Base-by-base conservation (phyloP, 2,113 vertebrate species). In the Anseranas semipalmata region DNA sequence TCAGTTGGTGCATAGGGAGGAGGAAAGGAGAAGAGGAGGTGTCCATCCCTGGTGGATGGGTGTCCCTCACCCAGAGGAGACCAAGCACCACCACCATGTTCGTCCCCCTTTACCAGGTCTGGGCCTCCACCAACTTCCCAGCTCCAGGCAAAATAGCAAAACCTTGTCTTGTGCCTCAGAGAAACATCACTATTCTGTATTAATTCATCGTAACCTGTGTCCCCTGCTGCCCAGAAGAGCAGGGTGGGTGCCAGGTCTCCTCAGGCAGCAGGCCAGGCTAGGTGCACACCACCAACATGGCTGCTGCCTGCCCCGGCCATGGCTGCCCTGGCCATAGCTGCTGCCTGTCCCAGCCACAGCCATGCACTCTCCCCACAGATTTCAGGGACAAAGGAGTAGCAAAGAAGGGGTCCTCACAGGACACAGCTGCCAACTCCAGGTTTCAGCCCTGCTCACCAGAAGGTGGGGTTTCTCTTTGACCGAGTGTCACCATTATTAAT, bases 341-440 rank as follows among this genome's bases (percentile, higher is more conserved):
- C 13, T 0, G 9, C 17, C 32, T 37, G 33, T 15, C 24, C 43
- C 25, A n/a, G 32, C 39, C 0, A 0, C 22, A 52, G 27, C 21
- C 76, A 46, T 25, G 32, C 0, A 0, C 4, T 39, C 15, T 81
- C 50, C 50, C 13, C 22, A 10, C 22, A 28, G 20, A 72, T 82
- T 78, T 50, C 2, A 3, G 18, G 59, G 35, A 43, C 0, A 25
- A 1, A 7, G 13, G 13, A 73, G 8, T 7, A 14, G 19, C 15
- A 66, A 60, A 35, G 11, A 65, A 15, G 15, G 3, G 19, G 4
- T 55, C 25, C 19, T 43, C 45, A 22, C 15, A 37, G 28, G 53
- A 56, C 53, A 56, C 53, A 56, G 53, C 30, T 56, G 28, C 28
- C 22, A 73, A 3, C 41, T 48, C 55, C 21, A 88, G 21, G 32